phyloP scores from a whole-genome alignment of 2,888 invertebrate genomes.

The Allolobophora icterica region DNA sequence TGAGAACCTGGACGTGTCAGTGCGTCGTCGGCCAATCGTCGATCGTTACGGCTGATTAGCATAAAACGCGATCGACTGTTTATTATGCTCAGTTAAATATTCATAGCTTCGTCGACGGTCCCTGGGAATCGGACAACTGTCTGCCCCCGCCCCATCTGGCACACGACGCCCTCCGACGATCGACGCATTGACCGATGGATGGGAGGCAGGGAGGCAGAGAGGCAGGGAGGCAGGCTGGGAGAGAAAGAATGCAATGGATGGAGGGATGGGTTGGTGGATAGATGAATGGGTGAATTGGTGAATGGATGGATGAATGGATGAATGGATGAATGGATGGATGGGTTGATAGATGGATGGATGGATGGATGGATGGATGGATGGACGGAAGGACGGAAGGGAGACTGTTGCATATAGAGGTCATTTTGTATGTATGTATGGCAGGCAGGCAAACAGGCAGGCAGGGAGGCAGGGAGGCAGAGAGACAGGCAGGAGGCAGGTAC shows the following conservation, averaged over 20 bases:
- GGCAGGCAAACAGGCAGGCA: no score
- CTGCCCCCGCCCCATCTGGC: neutral
- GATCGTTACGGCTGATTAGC: constrained; percentile 6
- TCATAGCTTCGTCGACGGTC: neutral
- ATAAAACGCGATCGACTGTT: constrained; percentile 12
- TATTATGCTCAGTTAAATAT: neutral
- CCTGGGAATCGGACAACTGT: neutral
- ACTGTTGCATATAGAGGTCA: no score
- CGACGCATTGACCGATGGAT: neutral
- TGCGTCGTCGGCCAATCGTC: constrained; percentile 5
- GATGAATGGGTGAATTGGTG: no score
- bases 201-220: neutral
- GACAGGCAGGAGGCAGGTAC: no score
- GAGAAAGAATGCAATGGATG: no score
- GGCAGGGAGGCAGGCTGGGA: no score
- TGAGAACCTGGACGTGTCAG: neutral
- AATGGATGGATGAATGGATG: no score
- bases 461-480: no score
- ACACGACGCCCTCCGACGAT: neutral
- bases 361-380: neutral
- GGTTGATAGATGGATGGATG: no score
- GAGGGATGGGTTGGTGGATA: no score
- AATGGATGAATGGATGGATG: no score
- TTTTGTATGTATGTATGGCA: no score
- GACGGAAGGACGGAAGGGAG: neutral